Evolutionary conservation across 1,140 invertebrate species (phyloP).

Genomic region (Cotesia typhae): DNA sequence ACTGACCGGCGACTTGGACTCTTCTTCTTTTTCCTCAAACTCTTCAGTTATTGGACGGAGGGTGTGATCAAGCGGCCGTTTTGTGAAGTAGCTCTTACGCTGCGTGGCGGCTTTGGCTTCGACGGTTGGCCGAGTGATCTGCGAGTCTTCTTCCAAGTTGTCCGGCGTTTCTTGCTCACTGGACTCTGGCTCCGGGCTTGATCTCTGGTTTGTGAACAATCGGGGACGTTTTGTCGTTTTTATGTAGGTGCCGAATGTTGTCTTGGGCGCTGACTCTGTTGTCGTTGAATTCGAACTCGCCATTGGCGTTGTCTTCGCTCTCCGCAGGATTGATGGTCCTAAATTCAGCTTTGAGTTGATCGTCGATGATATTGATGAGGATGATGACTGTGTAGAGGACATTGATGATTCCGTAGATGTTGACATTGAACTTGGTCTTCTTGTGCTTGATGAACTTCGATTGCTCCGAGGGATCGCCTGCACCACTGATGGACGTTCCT

Average conservation of each 20-base stretch:
- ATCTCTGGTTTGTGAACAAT: slow-evolving; percentile 58
- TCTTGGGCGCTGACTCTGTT: slow-evolving; percentile 47
- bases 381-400: slow-evolving; percentile 39
- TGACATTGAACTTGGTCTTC: slow-evolving; percentile 52
- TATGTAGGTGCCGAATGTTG: slow-evolving; percentile 49
- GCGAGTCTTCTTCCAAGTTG: slow-evolving; percentile 50
- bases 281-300: slow-evolving; percentile 54
- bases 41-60: slow-evolving; percentile 57
- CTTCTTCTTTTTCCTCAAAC: slow-evolving; percentile 57
- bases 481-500: slow-evolving; percentile 64
- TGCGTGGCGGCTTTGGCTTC: slow-evolving; percentile 52
- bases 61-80: slow-evolving; percentile 59
- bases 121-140: slow-evolving; percentile 56
- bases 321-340: slow-evolving; percentile 70
- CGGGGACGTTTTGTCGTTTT: slow-evolving; percentile 53
- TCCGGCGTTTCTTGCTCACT: slow-evolving; percentile 49
- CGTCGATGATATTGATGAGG: slow-evolving; percentile 60
- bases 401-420: slow-evolving; percentile 61
- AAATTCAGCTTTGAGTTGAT: slow-evolving; percentile 65
- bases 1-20: slow-evolving; percentile 51
- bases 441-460: slow-evolving; percentile 51
- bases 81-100: slow-evolving; percentile 60
- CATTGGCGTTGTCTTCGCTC: slow-evolving; percentile 54
- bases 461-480: slow-evolving; percentile 64
- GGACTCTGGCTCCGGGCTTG: slow-evolving; percentile 44